Evolutionary conservation across 1,140 invertebrate genomes (phyloP), one percentile per base, ranked within the genome.

Genomic region (Tetramorium simillimum): DNA sequence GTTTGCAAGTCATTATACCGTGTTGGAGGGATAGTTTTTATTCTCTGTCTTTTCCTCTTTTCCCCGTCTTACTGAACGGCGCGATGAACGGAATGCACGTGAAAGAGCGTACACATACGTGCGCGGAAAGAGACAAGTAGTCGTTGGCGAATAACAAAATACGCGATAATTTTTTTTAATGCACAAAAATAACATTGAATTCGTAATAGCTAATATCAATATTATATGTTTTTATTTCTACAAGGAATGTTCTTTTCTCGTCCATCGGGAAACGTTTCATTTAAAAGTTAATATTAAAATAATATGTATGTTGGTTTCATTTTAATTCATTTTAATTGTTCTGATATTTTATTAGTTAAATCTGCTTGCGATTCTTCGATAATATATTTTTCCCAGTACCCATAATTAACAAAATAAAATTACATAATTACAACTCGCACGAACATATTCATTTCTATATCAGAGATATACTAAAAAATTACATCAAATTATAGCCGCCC

Each of bases 1-100:
- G 93, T 94, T 94, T 94, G 93, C 93, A 93, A 92, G 90, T 94
- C 93, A 92, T 94, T 94, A 94, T 92, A 87, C 51, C 89, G 80
- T 91, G 87, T 85, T 86, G 88, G 80, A 91, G 56, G 78, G 70
- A 56, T 86, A 84, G 85, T 88, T 90, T 86, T 90, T 78, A n/a
- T 46, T 90, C 65, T 75, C 84, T 85, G 76, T 85, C 76, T 90
- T 75, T 65, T 49, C 37, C 37, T 81, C 53, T 62, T 37, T 37
- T 75, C 18, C 10, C 24, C n/a, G 37, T 82, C 67, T 73, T 82
- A 9, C n/a, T 24, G 18, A 53, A 12, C 4, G 16, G 1, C 18
- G 46, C n/a, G 12, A 24, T 14, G 78, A 28, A 46, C 51, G 33
- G 16, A 24, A 40, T 40, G 7, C 33, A 37, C 10, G 18, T 28